A percentile compares a stretch with the other conserved stretches of the same genome.
Evolutionary conservation across 2,113 vertebrate species (phyloP).

Genomic region (Pithys albifrons): DNA sequence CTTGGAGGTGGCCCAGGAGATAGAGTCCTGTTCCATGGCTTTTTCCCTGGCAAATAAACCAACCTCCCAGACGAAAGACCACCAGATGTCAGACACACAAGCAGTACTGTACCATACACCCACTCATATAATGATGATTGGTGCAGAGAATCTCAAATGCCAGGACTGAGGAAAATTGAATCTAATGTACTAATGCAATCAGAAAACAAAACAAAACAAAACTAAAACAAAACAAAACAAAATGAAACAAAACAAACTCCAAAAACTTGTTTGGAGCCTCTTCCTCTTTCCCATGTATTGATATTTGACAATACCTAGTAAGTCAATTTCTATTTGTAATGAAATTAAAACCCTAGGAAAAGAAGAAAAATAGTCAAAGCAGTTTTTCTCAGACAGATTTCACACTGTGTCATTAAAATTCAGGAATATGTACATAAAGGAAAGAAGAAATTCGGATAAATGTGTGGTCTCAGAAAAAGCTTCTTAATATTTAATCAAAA

Average conservation of each 20-base stretch:
- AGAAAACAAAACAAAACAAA: not conserved
- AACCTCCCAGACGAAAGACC: not conserved
- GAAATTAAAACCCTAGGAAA: not conserved
- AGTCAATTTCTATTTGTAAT: not conserved
- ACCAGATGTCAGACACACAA: not conserved
- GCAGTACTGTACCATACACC: not conserved
- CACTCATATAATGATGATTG: not conserved
- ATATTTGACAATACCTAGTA: not conserved
- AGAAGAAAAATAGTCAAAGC: not conserved
- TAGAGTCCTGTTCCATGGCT: not conserved
- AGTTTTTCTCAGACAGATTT: not conserved
- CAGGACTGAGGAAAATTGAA: not conserved
- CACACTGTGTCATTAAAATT: not conserved
- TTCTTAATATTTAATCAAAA: conserved; percentile 39
- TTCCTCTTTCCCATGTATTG: not conserved
- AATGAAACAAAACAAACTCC: not conserved
- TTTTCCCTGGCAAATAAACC: not conserved
- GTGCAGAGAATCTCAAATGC: not conserved
- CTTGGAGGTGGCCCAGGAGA: not conserved
- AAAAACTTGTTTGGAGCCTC: not conserved
- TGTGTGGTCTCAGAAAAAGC: not conserved
- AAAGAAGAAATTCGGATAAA: not conserved
- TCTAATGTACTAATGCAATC: not conserved
- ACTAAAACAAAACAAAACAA: too few species aligned
- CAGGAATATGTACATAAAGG: not conserved